Conservation (phyloP, 2,113 vertebrate species). For the Tupaia tana region DNA sequence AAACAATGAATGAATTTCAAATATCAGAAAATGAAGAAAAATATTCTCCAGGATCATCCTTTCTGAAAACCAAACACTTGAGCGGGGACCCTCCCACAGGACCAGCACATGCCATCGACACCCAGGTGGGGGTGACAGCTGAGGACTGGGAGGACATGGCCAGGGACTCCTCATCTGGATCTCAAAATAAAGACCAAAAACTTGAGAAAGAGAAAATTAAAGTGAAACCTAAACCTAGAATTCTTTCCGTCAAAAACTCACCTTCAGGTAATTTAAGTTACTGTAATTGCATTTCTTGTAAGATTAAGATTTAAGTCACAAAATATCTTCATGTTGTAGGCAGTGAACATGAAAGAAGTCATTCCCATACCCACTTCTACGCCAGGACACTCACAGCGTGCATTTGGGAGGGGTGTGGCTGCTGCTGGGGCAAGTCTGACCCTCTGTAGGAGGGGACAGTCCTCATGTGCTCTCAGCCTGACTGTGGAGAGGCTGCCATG, state of each 20-base stretch:
- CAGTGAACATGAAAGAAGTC: background rate
- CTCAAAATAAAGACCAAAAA: constrained; percentile 54
- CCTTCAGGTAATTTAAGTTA: constrained; percentile 84
- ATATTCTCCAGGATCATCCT: constrained; percentile 85
- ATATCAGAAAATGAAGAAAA: constrained; percentile 87
- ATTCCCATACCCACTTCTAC: background rate
- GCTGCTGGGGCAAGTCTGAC: background rate
- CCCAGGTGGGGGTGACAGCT: background rate
- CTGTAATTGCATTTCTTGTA: background rate
- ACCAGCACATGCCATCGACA: background rate
- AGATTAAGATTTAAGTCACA: background rate
- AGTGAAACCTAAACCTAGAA: constrained; percentile 77
- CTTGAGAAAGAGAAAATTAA: constrained; percentile 49
- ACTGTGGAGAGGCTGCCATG: no score
- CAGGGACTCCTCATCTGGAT: background rate
- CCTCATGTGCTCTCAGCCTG: background rate
- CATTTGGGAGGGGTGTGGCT: background rate
- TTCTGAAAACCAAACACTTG: constrained; percentile 84
- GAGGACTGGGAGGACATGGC: background rate
- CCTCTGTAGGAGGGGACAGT: background rate
- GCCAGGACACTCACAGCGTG: background rate
- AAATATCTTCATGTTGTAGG: background rate
- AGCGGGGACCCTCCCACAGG: background rate
- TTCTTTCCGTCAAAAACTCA: constrained; percentile 70
- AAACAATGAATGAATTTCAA: constrained; percentile 85